These are phyloP conservation scores for Parochlus steinenii DNA, from an alignment of 2,888 invertebrate genomes.

Conservation along the genomic window DNA sequence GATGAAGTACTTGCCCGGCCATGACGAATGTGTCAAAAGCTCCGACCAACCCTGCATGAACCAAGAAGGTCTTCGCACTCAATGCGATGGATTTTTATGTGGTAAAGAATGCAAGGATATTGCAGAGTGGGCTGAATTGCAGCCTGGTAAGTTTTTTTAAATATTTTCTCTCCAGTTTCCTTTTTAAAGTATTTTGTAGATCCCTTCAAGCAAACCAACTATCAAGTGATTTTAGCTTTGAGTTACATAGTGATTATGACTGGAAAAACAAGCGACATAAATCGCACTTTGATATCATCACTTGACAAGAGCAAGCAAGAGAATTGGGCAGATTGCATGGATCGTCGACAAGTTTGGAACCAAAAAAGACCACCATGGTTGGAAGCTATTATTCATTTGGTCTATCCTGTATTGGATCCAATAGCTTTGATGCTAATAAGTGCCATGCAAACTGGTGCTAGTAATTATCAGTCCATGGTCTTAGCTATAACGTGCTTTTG, in stretches of 20 bases:
- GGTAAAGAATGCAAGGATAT: conserved; percentile 41
- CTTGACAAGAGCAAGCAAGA: conserved; percentile 37
- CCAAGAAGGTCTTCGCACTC: conserved; percentile 22
- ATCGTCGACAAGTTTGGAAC: conserved; percentile 69
- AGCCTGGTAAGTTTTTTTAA: too few species aligned
- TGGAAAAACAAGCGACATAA: conserved; percentile 45
- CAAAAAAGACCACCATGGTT: conserved; percentile 63
- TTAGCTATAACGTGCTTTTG: conserved; percentile 8
- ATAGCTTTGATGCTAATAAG: conserved; percentile 49
- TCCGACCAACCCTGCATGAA: conserved; percentile 31
- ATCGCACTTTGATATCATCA: conserved; percentile 43
- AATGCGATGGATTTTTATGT: conserved; percentile 55
- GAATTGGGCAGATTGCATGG: conserved; percentile 55
- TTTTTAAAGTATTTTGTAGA: too few species aligned
- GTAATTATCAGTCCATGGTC: conserved; percentile 48
- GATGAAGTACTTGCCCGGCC: conserved; percentile 32
- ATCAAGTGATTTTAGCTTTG: conserved; percentile 43
- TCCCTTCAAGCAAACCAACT: conserved; percentile 32
- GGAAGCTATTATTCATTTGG: conserved; percentile 49
- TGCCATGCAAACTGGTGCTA: conserved; percentile 56
- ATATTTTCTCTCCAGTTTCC: too few species aligned
- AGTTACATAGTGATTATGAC: conserved; percentile 44
- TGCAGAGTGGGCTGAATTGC: conserved; percentile 17
- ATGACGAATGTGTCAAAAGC: conserved; percentile 27
- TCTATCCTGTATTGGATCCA: conserved; percentile 42